Evolutionary conservation across 2,888 invertebrate genomes (phyloP).

Genomic region (Petrolisthes cinctipes): DNA sequence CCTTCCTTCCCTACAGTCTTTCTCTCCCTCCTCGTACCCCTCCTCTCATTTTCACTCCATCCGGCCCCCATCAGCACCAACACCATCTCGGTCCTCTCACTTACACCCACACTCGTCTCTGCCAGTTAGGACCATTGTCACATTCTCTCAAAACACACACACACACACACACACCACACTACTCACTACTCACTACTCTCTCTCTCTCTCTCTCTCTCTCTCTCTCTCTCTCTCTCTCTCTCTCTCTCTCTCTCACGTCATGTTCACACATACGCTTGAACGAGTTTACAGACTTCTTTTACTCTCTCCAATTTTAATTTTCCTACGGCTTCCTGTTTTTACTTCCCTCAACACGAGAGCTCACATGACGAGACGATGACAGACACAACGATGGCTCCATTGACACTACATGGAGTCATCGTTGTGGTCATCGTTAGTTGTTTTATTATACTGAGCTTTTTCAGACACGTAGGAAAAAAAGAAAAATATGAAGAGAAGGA

Average conservation of each 20-base stretch:
- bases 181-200: neutral
- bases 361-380: no score
- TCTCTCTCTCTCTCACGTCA: neutral
- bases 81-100: neutral
- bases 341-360: neutral
- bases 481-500: neutral
- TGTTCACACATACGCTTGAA: no score
- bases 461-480: no score
- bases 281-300: no score
- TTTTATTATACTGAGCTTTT: no score
- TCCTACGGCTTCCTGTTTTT: neutral
- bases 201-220: neutral
- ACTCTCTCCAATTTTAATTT: neutral
- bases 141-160: neutral
- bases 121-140: neutral
- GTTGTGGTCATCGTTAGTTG: no score
- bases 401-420: no score
- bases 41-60: neutral
- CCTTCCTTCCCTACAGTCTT: neutral
- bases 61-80: neutral
- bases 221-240: conserved; percentile 10
- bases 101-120: conserved; percentile 1
- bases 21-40: neutral
- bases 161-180: neutral
- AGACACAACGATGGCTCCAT: no score